A percentile compares a stretch with the other conserved stretches of the same genome.
Conservation (phyloP, 2,888 invertebrate species). For the Neoitamus cyanurus region DNA sequence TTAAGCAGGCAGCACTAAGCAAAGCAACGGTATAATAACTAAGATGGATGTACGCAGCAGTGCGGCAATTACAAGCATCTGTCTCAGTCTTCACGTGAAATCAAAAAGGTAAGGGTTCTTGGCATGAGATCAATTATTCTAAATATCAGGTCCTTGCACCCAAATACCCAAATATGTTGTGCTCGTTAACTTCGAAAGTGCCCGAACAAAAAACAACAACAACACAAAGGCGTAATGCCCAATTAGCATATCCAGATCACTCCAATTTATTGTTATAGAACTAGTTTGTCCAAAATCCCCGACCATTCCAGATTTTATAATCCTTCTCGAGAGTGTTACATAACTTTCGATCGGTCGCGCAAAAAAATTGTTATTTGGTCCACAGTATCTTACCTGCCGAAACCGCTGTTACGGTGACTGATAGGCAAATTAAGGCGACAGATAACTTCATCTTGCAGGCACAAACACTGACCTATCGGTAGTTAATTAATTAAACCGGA, state of each 20-base stretch:
- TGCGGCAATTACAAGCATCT: neutral
- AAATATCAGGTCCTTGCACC: neutral
- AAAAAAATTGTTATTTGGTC: neutral
- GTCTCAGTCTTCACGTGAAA: neutral
- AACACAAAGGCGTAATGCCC: neutral
- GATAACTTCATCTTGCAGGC: constrained; percentile 41
- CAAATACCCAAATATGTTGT: neutral
- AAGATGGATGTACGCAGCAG: neutral
- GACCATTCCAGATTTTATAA: neutral
- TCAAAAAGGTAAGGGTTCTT: neutral
- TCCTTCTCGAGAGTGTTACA: neutral
- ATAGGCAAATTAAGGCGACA: constrained; percentile 30
- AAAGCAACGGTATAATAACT: neutral
- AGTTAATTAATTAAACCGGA: constrained; percentile 1
- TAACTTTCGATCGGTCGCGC: neutral
- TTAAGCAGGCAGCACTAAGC: neutral
- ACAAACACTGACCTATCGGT: neutral
- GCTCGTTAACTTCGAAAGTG: neutral
- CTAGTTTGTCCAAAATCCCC: neutral
- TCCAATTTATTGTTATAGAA: neutral
- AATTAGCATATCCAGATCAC: neutral
- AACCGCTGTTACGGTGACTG: constrained; percentile 4
- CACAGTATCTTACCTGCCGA: constrained; percentile 41
- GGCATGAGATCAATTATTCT: neutral
- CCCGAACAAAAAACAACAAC: neutral